A percentile compares a stretch with the other conserved stretches of the same genome.
These are phyloP conservation scores for Eciton burchellii DNA, from an alignment of 1,140 invertebrate species.

Conservation along the genomic window DNA sequence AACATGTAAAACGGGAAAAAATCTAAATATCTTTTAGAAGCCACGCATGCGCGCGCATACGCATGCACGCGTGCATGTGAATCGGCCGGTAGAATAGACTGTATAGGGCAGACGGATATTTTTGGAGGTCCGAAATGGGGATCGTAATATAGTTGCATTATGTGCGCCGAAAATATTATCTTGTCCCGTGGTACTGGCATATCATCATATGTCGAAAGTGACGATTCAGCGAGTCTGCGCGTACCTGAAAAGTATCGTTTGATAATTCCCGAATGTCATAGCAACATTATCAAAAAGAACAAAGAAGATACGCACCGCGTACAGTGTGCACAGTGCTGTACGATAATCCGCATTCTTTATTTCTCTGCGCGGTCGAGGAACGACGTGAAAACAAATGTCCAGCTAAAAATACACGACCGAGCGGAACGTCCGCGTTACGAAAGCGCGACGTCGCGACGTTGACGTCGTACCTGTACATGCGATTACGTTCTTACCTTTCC, in stretches of 20 bases:
- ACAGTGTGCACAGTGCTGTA: no score
- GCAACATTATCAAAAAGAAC: not conserved
- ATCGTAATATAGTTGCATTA: slow-evolving; percentile 34
- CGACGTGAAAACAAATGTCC: slow-evolving; percentile 57
- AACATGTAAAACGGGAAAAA: not conserved
- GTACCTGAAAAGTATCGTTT: no score
- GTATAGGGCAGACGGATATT: slow-evolving; percentile 17
- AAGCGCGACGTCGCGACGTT: slow-evolving; percentile 71
- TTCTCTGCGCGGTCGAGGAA: no score
- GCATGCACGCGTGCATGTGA: no score
- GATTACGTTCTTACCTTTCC: slow-evolving; percentile 87
- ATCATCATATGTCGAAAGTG: not conserved
- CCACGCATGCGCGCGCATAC: not conserved
- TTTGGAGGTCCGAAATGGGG: slow-evolving; percentile 26
- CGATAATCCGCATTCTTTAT: not conserved
- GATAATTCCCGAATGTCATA: no score
- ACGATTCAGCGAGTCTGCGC: no score
- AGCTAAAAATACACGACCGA: slow-evolving; percentile 78
- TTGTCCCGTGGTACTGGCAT: not conserved
- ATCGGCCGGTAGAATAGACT: not conserved
- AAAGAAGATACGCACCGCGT: not conserved
- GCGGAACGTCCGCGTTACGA: slow-evolving; percentile 71
- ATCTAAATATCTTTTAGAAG: not conserved
- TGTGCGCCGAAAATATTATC: slow-evolving; percentile 21
- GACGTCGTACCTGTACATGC: not conserved